Evolutionary conservation across 2,888 invertebrate genomes (phyloP).

Genomic region (Platycnemis pennipes): DNA sequence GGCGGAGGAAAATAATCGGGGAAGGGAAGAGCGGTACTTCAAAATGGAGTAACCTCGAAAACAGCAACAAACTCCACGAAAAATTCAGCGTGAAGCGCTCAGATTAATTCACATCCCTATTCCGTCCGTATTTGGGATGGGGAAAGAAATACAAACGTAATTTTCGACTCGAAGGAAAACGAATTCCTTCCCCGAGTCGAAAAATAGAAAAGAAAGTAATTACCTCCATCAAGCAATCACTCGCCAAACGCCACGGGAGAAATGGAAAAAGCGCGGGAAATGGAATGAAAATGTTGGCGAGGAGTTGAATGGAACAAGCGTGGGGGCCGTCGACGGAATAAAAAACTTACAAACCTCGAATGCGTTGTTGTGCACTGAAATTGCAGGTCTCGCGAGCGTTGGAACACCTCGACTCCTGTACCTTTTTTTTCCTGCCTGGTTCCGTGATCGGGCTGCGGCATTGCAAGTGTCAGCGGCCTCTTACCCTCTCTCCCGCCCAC

Average conservation of each 20-base stretch:
- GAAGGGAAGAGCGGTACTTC: not conserved
- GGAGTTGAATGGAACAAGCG: not conserved
- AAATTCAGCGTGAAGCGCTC: not conserved
- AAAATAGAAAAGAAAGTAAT: no score
- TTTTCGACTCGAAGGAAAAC: not conserved
- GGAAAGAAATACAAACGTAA: not conserved
- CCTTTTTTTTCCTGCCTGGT: not conserved
- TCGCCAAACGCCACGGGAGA: not conserved
- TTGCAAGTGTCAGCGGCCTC: constrained; percentile 22
- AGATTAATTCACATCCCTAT: not conserved
- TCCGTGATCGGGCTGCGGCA: constrained; percentile 11
- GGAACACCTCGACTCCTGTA: not conserved
- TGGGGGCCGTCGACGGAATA: not conserved
- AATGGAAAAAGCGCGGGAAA: not conserved
- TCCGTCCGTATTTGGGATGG: not conserved
- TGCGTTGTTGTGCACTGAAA: not conserved
- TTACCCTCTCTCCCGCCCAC: not conserved
- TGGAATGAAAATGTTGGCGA: constrained; percentile 14
- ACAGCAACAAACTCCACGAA: not conserved
- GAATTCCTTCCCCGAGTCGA: not conserved
- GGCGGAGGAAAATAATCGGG: not conserved
- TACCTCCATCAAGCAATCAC: not conserved
- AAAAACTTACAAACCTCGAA: not conserved
- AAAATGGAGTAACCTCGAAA: not conserved
- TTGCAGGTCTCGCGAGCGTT: not conserved